phyloP scores from a whole-genome alignment of 2,888 invertebrate genomes.

The Polydesmus complanatus region DNA sequence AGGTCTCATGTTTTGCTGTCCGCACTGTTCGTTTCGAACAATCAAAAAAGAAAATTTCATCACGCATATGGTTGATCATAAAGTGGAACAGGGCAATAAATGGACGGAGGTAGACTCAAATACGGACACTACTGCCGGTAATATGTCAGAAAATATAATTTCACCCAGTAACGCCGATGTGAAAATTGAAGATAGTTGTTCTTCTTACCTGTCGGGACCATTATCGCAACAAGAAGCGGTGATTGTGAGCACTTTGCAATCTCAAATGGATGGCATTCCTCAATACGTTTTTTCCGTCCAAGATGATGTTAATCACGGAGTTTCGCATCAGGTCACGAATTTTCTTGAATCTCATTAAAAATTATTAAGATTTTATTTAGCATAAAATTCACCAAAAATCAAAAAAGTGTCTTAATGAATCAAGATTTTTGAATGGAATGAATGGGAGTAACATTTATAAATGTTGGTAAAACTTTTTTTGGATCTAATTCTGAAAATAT shows the following conservation, averaged over 20 bases:
- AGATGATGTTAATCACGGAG: slow-evolving; percentile 2
- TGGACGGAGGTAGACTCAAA: background rate
- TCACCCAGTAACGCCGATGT: background rate
- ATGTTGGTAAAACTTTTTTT: background rate
- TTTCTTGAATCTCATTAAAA: background rate
- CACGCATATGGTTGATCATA: slow-evolving; percentile 18
- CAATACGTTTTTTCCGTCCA: slow-evolving; percentile 4
- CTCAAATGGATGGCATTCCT: background rate
- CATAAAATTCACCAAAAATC: background rate
- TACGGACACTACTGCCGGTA: background rate
- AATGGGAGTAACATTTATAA: background rate
- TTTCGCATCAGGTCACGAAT: background rate
- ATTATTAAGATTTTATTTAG: background rate
- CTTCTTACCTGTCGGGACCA: background rate
- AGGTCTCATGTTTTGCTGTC: slow-evolving; percentile 46
- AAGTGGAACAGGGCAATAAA: background rate
- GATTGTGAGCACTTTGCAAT: background rate
- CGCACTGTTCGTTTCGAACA: slow-evolving; percentile 47
- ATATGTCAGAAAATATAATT: background rate
- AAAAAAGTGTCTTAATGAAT: no score
- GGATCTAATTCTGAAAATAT: background rate
- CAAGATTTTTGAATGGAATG: no score
- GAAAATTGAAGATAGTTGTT: background rate
- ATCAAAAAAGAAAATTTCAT: slow-evolving; percentile 48
- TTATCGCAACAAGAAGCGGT: background rate